Percentiles rank a stretch among this genome's conserved stretches.
These are phyloP conservation scores for Dendrolimus houi DNA, from an alignment of 2,888 invertebrate genomes.

Conservation along the genomic window DNA sequence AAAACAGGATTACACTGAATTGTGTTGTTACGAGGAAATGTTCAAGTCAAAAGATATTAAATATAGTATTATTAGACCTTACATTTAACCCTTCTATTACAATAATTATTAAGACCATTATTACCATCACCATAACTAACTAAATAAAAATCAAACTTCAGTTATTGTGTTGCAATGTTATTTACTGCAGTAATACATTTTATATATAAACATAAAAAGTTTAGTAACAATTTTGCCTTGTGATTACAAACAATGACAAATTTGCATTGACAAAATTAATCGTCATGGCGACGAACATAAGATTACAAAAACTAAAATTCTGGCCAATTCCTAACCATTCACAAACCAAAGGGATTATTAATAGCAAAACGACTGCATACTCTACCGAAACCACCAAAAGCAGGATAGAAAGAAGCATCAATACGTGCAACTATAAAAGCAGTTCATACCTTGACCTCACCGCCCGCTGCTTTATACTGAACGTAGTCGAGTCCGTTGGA, in stretches of 20 bases:
- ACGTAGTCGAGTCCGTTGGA: conserved; percentile 93
- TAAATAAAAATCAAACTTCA: no score
- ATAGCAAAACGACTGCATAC: conserved; percentile 5
- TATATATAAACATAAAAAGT: no score
- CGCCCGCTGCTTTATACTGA: conserved; percentile 92
- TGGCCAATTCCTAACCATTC: conserved; percentile 7
- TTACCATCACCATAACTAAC: no score
- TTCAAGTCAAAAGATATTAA: no score
- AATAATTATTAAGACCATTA: no score
- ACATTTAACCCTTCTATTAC: no score
- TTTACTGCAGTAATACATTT: no score
- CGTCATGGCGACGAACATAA: neutral
- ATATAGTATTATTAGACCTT: no score
- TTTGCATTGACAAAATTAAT: neutral
- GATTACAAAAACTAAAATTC: conserved; percentile 2
- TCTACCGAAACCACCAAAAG: neutral
- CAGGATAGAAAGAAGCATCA: conserved; percentile 10
- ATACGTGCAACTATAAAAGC: conserved; percentile 8
- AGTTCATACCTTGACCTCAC: conserved; percentile 88
- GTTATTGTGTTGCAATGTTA: no score
- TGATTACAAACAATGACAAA: no score
- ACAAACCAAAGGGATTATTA: conserved; percentile 2
- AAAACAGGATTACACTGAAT: neutral
- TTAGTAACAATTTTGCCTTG: no score
- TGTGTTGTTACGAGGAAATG: neutral